Base-by-base conservation (phyloP, 2,113 vertebrate genomes). In the Brachypteracias leptosomus region DNA sequence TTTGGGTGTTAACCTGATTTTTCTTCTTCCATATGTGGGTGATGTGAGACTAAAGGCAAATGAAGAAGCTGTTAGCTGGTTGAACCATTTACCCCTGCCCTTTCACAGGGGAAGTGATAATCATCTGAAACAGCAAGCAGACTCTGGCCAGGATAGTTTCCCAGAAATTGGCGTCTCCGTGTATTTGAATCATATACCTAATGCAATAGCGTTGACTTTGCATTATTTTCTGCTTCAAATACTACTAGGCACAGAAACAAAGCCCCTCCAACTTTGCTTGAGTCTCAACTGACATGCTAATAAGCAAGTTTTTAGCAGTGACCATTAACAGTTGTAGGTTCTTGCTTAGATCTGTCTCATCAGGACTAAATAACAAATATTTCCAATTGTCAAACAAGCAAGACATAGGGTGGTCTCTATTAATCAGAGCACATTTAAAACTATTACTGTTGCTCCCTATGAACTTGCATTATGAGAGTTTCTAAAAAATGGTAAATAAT, bases 1-100 rank as follows among this genome's bases (percentile, higher is more conserved):
- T 58, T 97, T 97, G 97, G 95, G 95, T 97, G 95, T 96, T 97
- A 97, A 97, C 96, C 80, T 75, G 95, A 90, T 84, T 95, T 93
- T 87, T 20, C 80, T 95, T 92, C 96, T 98, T 97, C 97, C 96
- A 87, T 71, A 97, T 97, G 97, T 96, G 94, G 68, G 68, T 96
- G 96, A 96, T 97, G 90, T 85, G 96, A 96, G 95, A 95, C 96
- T 90, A 92, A 96, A 95, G 96, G 95, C 97, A 97, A 98, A 98
- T 97, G 96, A 95, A 93, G 93, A 85, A 97, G 96, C 91, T 97
- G 97, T 97, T 98, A 97, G 96, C 97, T 98, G 95, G 96, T 98
- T 95, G 94, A 96, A 95, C 95, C 90, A 93, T 96, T 95, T 76
- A 49, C 72, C 75, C 29, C 44, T 91, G 49, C 79, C 86, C 71